Conservation (phyloP, 2,888 invertebrate genomes). For the Caenorhabditis sp. region DNA sequence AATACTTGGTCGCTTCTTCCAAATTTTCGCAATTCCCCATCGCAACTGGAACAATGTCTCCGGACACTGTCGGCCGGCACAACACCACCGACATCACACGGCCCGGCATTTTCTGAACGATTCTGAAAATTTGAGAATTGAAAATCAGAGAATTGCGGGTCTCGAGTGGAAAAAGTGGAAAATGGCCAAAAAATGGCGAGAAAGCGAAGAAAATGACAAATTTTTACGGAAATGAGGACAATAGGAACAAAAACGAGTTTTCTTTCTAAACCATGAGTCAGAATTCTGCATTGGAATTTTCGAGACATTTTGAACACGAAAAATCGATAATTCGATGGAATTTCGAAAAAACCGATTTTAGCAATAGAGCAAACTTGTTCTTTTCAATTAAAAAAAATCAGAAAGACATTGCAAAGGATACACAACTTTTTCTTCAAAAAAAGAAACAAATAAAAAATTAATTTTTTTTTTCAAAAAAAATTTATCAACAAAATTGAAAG, state of each 20-base stretch:
- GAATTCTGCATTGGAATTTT: not conserved
- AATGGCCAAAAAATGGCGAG: no score
- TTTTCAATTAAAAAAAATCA: no score
- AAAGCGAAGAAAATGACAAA: not conserved
- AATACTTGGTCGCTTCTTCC: slow-evolving; percentile 36
- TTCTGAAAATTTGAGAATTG: not conserved
- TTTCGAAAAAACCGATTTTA: not conserved
- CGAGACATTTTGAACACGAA: no score
- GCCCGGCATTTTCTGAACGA: slow-evolving; percentile 39
- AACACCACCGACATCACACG: slow-evolving; percentile 56
- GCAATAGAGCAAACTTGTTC: not conserved
- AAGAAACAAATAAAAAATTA: not conserved
- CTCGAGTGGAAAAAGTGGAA: not conserved
- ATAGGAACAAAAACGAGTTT: slow-evolving; percentile 3
- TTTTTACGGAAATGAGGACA: not conserved
- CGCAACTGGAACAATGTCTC: slow-evolving; percentile 57
- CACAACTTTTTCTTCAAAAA: not conserved
- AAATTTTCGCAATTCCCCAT: slow-evolving; percentile 50
- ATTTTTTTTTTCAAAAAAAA: not conserved
- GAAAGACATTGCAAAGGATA: not conserved
- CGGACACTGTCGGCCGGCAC: slow-evolving; percentile 58
- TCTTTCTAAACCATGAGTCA: slow-evolving; percentile 1
- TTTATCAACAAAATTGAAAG: not conserved
- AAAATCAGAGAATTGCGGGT: not conserved
- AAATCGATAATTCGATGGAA: no score